Base-by-base conservation (phyloP, 2,797 vertebrate species). In the Lindbergichthys nudifrons region DNA sequence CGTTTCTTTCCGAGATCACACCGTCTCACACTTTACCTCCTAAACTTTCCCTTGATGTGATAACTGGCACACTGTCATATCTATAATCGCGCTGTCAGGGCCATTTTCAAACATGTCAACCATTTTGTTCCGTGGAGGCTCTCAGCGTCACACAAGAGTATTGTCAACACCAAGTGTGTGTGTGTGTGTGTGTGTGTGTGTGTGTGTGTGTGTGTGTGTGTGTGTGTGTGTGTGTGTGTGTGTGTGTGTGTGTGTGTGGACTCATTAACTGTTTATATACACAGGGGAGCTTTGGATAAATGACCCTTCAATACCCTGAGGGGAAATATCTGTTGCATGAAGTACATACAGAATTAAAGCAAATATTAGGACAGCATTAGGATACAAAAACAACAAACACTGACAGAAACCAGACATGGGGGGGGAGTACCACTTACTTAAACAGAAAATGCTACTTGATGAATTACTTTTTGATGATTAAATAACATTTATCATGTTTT, bases 251-350 rank as follows among this genome's bases (percentile, higher is more conserved):
- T 53, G 60, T 58, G 60, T 62, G 36, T 47, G 56, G 46, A 81
- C 75, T 84, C 69, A 80, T 80, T 87, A 81, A 74, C 39, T 70
- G 71, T 86, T 85, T 83, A 84, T 83, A 80, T 74, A 79, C 80
- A 82, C 72, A 54, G 13, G 73, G 73, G 61, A 82, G 70, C 78
- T 74, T 42, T 80, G 51, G 76, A 90, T 82, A 53, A 86, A 88
- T 85, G 74, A 80, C 70, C 83, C 56, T 59, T 80, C 66, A 77
- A 54, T 60, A 77, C 58, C 73, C 59, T 7, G 51, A 80, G 75
- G 75, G 73, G 41, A 72, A 50, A 65, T 79, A 83, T 84, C 65
- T 83, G 73, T 79, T 75, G 61, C 59, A 75, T 72, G 36, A 59
- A 76, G 80, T 71, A 72, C 68, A 48, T 57, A 65, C 47, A 62